Percentiles rank a stretch among this genome's conserved stretches.
Evolutionary conservation across 2,888 invertebrate species (phyloP).

Genomic region (Amorpha juglandis): DNA sequence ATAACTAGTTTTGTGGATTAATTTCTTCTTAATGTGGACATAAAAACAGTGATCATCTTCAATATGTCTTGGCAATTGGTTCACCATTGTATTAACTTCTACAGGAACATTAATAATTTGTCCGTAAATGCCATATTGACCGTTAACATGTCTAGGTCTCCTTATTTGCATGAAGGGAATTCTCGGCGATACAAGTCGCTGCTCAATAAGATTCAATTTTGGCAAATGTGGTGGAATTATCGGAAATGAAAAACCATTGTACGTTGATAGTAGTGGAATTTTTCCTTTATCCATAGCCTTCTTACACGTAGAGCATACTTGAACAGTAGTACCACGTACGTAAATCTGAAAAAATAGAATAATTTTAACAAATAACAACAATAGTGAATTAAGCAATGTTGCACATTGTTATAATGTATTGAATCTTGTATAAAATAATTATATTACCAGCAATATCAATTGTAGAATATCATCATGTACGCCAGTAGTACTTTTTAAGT

Average conservation of each 20-base stretch:
- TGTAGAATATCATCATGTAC: neutral
- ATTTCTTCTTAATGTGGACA: conserved; percentile 25
- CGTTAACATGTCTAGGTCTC: conserved; percentile 42
- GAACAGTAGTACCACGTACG: neutral
- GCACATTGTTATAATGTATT: no score
- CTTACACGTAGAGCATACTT: conserved; percentile 48
- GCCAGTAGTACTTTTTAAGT: neutral
- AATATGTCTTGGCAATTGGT: conserved; percentile 42
- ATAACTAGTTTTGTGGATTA: conserved; percentile 41
- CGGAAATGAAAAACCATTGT: conserved; percentile 57
- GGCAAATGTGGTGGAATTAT: conserved; percentile 47
- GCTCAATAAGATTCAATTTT: conserved; percentile 49
- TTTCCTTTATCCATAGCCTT: conserved; percentile 41
- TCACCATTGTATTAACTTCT: conserved; percentile 44
- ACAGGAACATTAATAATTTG: conserved; percentile 50
- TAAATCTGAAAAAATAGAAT: no score
- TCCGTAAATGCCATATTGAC: conserved; percentile 44
- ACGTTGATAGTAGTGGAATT: conserved; percentile 45
- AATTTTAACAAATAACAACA: no score
- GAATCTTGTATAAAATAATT: no score
- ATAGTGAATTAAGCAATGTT: no score
- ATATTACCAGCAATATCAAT: neutral
- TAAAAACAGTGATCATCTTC: conserved; percentile 37
- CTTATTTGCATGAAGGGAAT: conserved; percentile 49
- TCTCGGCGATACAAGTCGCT: conserved; percentile 46